Percentiles rank a stretch among this genome's conserved stretches.
These are phyloP conservation scores for Zaprionus africanus DNA, from an alignment of 1,140 invertebrate genomes.

Conservation along the genomic window DNA sequence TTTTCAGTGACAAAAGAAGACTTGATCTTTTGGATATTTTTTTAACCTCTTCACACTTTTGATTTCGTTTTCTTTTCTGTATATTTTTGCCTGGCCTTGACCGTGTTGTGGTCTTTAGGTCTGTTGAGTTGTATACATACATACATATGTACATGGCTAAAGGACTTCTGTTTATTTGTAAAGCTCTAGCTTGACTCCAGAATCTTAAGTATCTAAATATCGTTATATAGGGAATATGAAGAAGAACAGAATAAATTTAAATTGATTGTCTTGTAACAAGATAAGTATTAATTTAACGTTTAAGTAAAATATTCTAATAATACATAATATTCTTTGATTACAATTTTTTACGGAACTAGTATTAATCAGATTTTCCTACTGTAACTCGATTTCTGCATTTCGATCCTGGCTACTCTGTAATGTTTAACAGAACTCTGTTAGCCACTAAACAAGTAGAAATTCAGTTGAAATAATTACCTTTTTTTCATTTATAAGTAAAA, in stretches of 20 bases:
- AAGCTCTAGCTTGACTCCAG: neutral
- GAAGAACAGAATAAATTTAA: neutral
- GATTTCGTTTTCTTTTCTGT: slow-evolving; percentile 25
- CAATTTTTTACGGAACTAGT: neutral
- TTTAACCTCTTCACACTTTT: slow-evolving; percentile 35
- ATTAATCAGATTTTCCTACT: neutral
- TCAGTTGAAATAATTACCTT: no score
- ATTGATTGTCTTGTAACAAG: neutral
- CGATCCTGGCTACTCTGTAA: no score
- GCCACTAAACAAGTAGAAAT: no score
- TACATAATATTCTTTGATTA: no score
- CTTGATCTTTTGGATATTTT: slow-evolving; percentile 31
- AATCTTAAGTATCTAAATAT: neutral
- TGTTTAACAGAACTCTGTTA: no score
- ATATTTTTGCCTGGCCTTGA: slow-evolving; percentile 9
- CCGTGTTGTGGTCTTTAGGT: neutral
- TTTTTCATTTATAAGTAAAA: no score
- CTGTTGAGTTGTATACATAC: neutral
- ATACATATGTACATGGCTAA: neutral
- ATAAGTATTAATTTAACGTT: no score
- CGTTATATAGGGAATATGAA: neutral
- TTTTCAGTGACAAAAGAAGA: slow-evolving; percentile 17
- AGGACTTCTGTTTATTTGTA: neutral
- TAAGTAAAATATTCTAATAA: neutral
- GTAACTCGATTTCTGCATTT: no score